A percentile compares a stretch with the other conserved stretches of the same genome.
Conservation (phyloP, 2,113 vertebrate genomes). For the Carassius gibelio region DNA sequence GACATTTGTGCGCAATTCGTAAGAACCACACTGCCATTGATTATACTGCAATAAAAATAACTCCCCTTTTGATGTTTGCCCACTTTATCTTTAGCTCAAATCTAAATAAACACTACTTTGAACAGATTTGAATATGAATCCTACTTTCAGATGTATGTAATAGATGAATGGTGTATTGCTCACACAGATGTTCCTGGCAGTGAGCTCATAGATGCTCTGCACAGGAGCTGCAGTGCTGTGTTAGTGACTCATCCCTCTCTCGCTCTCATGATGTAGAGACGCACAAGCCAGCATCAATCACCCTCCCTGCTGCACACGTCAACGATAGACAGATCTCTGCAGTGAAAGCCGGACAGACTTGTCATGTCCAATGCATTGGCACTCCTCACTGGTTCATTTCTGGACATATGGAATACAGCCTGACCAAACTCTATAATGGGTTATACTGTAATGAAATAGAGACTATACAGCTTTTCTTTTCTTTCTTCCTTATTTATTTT, state of each 20-base stretch:
- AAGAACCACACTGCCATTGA: neutral
- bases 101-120: neutral
- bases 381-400: conserved; percentile 17
- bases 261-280: conserved; percentile 65
- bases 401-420: too few species aligned
- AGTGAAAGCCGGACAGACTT: conserved; percentile 50
- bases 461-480: neutral
- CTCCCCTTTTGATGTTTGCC: too few species aligned
- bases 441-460: neutral
- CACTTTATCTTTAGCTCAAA: neutral
- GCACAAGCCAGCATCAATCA: conserved; percentile 72
- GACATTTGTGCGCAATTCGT: neutral
- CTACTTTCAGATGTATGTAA: neutral
- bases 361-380: conserved; percentile 41
- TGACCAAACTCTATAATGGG: neutral
- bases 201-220: conserved; percentile 30
- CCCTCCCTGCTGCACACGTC: conserved; percentile 56
- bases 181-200: conserved; percentile 4
- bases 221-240: conserved; percentile 58
- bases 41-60: too few species aligned
- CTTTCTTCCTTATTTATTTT: too few species aligned
- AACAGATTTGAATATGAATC: neutral
- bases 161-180: neutral
- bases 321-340: conserved; percentile 51
- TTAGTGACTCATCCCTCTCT: conserved; percentile 77